Conservation (phyloP, 2,113 vertebrate species). For the Cryptomyrus ogoouensis region DNA sequence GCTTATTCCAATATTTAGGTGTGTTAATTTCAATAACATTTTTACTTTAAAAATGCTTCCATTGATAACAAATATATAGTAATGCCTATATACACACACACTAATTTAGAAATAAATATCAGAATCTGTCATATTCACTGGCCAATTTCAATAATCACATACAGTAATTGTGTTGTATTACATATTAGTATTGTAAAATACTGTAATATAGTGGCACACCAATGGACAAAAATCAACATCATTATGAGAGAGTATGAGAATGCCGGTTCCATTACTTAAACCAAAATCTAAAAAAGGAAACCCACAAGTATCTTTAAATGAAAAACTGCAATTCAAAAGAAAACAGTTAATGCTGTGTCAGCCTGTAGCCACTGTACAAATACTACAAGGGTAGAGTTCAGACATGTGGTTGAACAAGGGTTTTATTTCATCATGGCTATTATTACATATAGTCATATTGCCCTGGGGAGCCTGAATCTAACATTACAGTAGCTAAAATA, state of each 20-base stretch:
- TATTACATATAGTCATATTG: background rate
- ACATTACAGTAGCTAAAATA: background rate
- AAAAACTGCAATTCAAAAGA: slow-evolving; percentile 13
- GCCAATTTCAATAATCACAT: background rate
- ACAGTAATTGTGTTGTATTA: background rate
- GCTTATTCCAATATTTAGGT: background rate
- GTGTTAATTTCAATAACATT: background rate
- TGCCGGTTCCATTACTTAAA: background rate
- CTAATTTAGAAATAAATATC: background rate
- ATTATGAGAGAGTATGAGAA: background rate
- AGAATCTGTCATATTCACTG: background rate
- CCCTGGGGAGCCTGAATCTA: background rate
- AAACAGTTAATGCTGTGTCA: slow-evolving; percentile 20
- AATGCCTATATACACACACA: background rate
- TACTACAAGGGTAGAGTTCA: background rate
- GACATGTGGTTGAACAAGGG: background rate
- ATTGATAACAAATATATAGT: background rate
- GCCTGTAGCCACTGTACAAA: slow-evolving; percentile 5
- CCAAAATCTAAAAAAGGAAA: slow-evolving; percentile 15
- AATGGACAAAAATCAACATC: background rate
- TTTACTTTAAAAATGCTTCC: background rate
- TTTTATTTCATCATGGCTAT: background rate
- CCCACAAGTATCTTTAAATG: slow-evolving; percentile 10
- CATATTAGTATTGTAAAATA: background rate
- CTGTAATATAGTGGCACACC: background rate